Percentiles rank a stretch among this genome's conserved stretches.
These are phyloP conservation scores for Drosophila rubida DNA, from an alignment of 2,888 invertebrate species.

Conservation along the genomic window DNA sequence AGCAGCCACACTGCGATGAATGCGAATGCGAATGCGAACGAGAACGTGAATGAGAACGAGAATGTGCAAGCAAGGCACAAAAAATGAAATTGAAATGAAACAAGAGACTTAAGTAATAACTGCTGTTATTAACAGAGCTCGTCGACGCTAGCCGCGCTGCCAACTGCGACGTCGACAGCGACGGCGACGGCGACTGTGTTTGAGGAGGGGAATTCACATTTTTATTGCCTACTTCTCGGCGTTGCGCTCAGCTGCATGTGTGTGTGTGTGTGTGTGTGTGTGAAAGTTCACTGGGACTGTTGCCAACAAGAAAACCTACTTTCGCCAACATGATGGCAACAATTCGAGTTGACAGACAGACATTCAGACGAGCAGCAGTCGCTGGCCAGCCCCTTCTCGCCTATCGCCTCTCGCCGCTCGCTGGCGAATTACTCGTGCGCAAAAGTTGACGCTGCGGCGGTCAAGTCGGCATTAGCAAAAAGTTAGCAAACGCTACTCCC, in stretches of 20 bases:
- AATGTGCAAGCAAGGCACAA: conserved; percentile 56
- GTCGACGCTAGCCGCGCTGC: conserved; percentile 7
- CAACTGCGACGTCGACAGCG: conserved; percentile 4
- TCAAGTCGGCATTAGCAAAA: conserved; percentile 41
- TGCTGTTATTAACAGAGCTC: conserved; percentile 65
- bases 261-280: conserved; percentile 15
- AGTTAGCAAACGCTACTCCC: neutral
- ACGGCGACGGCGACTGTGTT: neutral
- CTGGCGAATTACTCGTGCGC: conserved; percentile 44
- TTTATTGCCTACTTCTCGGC: conserved; percentile 50
- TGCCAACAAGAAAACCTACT: conserved; percentile 69
- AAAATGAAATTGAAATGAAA: conserved; percentile 67
- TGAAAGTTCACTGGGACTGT: conserved; percentile 39
- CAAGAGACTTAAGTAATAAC: conserved; percentile 73
- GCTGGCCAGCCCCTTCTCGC: neutral
- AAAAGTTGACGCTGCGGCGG: conserved; percentile 41
- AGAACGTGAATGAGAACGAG: conserved; percentile 14
- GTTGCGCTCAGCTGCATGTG: neutral
- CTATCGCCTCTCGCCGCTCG: neutral
- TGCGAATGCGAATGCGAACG: conserved; percentile 9
- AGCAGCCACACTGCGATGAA: conserved; percentile 1
- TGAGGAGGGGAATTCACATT: conserved; percentile 36
- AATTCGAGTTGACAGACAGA: conserved; percentile 37
- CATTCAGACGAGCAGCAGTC: conserved; percentile 2
- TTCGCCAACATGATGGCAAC: conserved; percentile 59